Percentiles rank a stretch among this genome's conserved stretches.
phyloP scores from a whole-genome alignment of 2,113 vertebrate genomes.

The Crotalus tigris region DNA sequence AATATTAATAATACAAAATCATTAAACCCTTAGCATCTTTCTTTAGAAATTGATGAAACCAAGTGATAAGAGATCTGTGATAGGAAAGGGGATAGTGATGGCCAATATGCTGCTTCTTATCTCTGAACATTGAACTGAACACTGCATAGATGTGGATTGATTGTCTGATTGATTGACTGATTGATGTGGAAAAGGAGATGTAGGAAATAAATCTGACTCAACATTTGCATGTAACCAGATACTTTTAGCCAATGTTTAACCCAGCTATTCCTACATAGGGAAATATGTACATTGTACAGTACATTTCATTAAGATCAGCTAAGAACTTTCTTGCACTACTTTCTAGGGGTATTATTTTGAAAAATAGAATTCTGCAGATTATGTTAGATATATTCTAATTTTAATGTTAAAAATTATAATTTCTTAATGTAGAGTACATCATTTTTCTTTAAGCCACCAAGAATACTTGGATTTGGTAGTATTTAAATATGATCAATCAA shows the following conservation, averaged over 20 bases:
- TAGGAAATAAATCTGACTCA: background rate
- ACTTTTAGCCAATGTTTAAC: background rate
- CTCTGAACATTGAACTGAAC: background rate
- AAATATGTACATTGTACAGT: background rate
- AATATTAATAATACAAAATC: background rate
- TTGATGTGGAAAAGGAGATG: background rate
- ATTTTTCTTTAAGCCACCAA: background rate
- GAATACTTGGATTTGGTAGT: background rate
- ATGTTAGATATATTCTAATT: background rate
- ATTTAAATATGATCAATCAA: background rate
- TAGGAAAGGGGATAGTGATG: background rate
- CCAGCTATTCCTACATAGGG: background rate
- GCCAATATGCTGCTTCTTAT: background rate
- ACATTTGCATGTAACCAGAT: background rate
- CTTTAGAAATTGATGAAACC: background rate
- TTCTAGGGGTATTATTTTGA: background rate
- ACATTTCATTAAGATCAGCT: background rate
- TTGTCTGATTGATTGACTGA: background rate
- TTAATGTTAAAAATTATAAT: background rate
- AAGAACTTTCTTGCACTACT: background rate
- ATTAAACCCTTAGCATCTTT: background rate
- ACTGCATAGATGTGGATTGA: background rate
- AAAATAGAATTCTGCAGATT: background rate
- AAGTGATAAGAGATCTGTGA: background rate
- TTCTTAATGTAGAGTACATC: background rate